A percentile compares a stretch with the other conserved stretches of the same genome.
phyloP scores from a whole-genome alignment of 1,140 invertebrate genomes.

The Acromyrmex heyeri region DNA sequence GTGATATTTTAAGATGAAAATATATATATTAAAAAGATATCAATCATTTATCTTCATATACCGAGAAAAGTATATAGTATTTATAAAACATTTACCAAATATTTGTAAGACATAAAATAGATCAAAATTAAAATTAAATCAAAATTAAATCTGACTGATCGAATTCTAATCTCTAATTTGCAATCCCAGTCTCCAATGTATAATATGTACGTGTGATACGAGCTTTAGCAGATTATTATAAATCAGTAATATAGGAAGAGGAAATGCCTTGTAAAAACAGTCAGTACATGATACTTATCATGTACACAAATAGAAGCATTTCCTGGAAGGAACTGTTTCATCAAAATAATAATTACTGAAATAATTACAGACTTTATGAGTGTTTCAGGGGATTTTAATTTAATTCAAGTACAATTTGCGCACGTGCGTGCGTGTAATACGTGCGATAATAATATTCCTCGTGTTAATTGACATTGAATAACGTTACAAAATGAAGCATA shows the following conservation, averaged over 20 bases:
- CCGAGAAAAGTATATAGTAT: not conserved
- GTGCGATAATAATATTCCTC: conserved; percentile 54
- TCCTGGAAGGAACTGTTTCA: not conserved
- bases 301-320: not conserved
- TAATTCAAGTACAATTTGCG: conserved; percentile 55
- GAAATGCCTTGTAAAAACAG: not conserved
- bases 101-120: too few relatives aligned
- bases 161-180: too few relatives aligned
- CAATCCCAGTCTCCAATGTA: too few relatives aligned
- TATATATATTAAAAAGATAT: not conserved
- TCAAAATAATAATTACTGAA: conserved; percentile 5
- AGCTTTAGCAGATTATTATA: not conserved
- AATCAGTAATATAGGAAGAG: not conserved
- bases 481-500: conserved; percentile 49
- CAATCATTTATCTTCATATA: not conserved
- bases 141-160: too few relatives aligned
- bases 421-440: conserved; percentile 25
- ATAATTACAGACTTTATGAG: not conserved
- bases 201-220: too few relatives aligned
- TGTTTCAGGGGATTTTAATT: conserved; percentile 53
- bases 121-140: too few relatives aligned
- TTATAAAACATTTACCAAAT: too few relatives aligned
- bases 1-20: not conserved
- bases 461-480: conserved; percentile 62
- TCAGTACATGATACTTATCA: not conserved